Base-by-base conservation (phyloP, 2,888 invertebrate genomes). In the Limnephilus lunatus region DNA sequence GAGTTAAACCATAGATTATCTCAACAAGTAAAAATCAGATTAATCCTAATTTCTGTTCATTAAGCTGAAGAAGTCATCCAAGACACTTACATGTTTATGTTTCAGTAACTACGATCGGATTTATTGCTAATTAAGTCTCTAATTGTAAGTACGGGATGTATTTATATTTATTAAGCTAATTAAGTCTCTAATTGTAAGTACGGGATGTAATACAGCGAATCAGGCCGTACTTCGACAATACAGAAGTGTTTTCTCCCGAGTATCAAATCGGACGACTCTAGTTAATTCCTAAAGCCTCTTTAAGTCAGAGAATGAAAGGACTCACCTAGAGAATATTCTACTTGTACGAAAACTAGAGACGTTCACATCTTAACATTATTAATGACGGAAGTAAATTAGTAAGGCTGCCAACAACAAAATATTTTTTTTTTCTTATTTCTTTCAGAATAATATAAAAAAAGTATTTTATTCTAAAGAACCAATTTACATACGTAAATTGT, bases 261-360 rank as follows among this genome's bases (percentile, higher is more conserved):
- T 14, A 48, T 90, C 90, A 44, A 90, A 85, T 81, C 83, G 90
- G 90, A 90, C 83, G 82, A 83, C 83, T 89, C 83, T 19, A 44
- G 35, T 90, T 90, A 90, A 83, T 90, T 83, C 90, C 15, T 30
- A 90, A 85, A 90, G 83, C 31, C 53, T 90, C 90, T 68, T 90
- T 19, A 90, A 83, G 53, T n/a, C 83, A 81, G 30, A 30, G 31
- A 83, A 90, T 83, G 53, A 83, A 83, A 25, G 19, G 85, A 39
- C 68, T 83, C 90, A 48, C 48, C 85, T 48, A 85, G 80, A 39
- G 81, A 32, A 35, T 80, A 83, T 31, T 19, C 83, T 83, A 32
- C 31, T 68, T 68, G 53, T 7, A 68, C 5, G 53, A 25, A 68
- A 68, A 68, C 53, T 68, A 68, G 15, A 68, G 53, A 68, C 25